Evolutionary conservation across 2,113 vertebrate genomes (phyloP), one percentile per base, ranked within the genome.

Genomic region (Rhynchopsitta pachyrhyncha): DNA sequence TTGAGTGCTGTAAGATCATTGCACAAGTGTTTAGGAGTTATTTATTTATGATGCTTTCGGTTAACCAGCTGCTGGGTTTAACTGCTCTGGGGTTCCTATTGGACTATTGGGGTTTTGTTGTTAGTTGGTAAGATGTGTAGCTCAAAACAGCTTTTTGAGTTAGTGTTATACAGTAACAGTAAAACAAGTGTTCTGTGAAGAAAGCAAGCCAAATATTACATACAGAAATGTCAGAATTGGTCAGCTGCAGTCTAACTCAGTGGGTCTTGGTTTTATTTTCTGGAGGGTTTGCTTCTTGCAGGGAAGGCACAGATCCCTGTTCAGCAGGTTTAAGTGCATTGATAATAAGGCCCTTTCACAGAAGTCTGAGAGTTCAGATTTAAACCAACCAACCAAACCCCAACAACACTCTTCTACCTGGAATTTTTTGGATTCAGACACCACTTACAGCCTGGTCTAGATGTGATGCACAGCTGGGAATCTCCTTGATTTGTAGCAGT

Each of bases 1-100:
- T 52, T 77, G 59, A 85, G 49, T 19, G 15, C 59, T 80, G 10
- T 10, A 53, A 80, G 49, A 41, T 24, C 42, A 15, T 29, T 2
- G 4, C 25, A 47, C 28, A n/a, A 82, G 16, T 47, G 4, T 50
- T 92, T 23, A 53, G n/a, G 77, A 3, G 76, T 92, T 86, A 70
- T 77, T 96, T 96, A 90, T 92, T 94, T 67, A 92, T 81, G 86
- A 46, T 87, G 57, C 71, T 76, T 91, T 90, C 59, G 41, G 81
- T 91, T 87, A 83, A 80, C 53, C 63, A 92, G n/a, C 85, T 96
- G 88, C 64, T 95, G 44, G 13, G 76, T 90, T 88, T 17, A 92
- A 27, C 57, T 35, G 33, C 60, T 57, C 12, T 80, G 39, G 44
- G 60, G 83, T 74, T 90, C 35, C 41, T 2, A 1, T 74, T 86